These are phyloP conservation scores for Sciurus niger DNA, from an alignment of 2,113 vertebrate species.

Conservation along the genomic window DNA sequence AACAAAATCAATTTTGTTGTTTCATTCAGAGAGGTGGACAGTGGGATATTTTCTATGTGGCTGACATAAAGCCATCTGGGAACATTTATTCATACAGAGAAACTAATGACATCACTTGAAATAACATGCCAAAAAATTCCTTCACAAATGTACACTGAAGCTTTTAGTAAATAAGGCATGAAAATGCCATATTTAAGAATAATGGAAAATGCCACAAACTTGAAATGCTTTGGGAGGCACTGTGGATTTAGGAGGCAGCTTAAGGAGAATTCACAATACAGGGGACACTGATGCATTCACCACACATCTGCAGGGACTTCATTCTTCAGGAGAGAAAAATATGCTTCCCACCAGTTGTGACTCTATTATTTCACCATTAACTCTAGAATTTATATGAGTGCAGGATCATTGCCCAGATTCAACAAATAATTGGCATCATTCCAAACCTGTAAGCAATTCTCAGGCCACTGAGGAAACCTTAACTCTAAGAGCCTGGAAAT, in stretches of 20 bases:
- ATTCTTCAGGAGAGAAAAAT: constrained; percentile 68
- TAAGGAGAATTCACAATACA: constrained; percentile 64
- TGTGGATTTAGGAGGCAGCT: constrained; percentile 55
- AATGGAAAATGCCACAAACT: constrained; percentile 70
- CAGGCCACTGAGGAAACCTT: constrained; percentile 42
- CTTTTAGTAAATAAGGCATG: constrained; percentile 74
- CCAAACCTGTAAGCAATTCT: constrained; percentile 68
- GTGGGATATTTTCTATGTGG: constrained; percentile 69
- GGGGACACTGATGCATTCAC: constrained; percentile 60
- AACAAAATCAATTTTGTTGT: constrained; percentile 71
- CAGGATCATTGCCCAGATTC: constrained; percentile 9
- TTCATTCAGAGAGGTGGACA: constrained; percentile 43
- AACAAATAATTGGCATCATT: background rate
- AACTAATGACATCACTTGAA: constrained; percentile 74
- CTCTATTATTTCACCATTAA: constrained; percentile 52
- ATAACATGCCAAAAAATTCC: constrained; percentile 36
- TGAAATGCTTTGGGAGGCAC: constrained; percentile 67
- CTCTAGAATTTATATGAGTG: constrained; percentile 56
- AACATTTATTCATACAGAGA: constrained; percentile 73
- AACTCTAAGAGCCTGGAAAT: constrained; percentile 73
- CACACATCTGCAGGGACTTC: constrained; percentile 57
- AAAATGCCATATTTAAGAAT: constrained; percentile 62
- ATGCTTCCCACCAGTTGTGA: constrained; percentile 59
- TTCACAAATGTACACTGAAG: constrained; percentile 64
- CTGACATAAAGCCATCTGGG: constrained; percentile 71